Percentiles rank a stretch among this genome's conserved stretches.
phyloP scores from a whole-genome alignment of 1,140 invertebrate species.

The Anastatus disparis region DNA sequence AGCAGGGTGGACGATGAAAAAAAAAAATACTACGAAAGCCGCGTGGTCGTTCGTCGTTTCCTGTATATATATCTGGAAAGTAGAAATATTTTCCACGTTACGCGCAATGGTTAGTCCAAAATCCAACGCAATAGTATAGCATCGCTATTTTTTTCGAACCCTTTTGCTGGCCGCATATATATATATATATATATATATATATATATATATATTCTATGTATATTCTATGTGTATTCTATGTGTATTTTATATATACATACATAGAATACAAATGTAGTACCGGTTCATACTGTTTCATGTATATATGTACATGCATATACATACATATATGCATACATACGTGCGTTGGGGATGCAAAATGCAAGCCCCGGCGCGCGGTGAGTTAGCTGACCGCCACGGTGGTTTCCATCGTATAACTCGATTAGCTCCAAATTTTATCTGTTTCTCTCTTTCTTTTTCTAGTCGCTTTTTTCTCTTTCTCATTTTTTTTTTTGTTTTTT shows the following conservation, averaged over 20 bases:
- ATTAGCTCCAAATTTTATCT: conserved; percentile 56
- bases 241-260: too few relatives aligned
- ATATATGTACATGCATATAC: background rate
- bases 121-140: conserved; percentile 6
- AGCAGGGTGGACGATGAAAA: background rate
- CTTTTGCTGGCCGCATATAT: conserved; percentile 39
- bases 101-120: conserved; percentile 3
- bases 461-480: background rate
- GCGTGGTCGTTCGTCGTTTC: conserved; percentile 2
- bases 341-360: conserved; percentile 44
- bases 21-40: conserved; percentile 19
- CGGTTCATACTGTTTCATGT: too few relatives aligned
- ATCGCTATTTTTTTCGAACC: conserved; percentile 54
- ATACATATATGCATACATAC: background rate
- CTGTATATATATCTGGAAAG: conserved; percentile 19
- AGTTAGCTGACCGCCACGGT: conserved; percentile 58
- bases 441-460: conserved; percentile 33
- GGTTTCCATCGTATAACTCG: conserved; percentile 63
- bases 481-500: background rate
- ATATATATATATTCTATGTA: too few relatives aligned
- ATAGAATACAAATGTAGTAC: too few relatives aligned
- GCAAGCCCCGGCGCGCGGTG: conserved; percentile 52
- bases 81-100: conserved; percentile 39
- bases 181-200: too few relatives aligned
- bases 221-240: too few relatives aligned